Evolutionary conservation across 2,888 invertebrate genomes (phyloP).

Genomic region (Branchellion lobata): DNA sequence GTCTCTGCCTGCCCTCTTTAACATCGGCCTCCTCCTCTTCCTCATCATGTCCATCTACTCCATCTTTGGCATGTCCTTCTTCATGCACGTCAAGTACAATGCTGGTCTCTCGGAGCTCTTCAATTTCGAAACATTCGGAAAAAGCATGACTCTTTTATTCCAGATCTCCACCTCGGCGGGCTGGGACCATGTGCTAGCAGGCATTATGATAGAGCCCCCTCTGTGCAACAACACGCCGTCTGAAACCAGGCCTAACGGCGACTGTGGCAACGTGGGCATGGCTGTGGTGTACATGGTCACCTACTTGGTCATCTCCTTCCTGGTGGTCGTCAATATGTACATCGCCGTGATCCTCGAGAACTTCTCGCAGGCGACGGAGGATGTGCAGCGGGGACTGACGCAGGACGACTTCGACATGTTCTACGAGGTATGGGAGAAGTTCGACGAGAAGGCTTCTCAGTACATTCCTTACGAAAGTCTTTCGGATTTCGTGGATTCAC

Average conservation of each 20-base stretch:
- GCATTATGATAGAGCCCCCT: slow-evolving; percentile 77
- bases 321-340: slow-evolving; percentile 99
- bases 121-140: slow-evolving; percentile 97
- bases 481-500: slow-evolving; percentile 86
- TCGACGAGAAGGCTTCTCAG: slow-evolving; percentile 95
- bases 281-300: slow-evolving; percentile 91
- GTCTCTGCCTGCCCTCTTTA: slow-evolving; percentile 97
- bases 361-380: slow-evolving; percentile 96
- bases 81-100: slow-evolving; percentile 93
- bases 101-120: slow-evolving; percentile 91
- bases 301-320: slow-evolving; percentile 94
- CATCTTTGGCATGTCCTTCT: slow-evolving; percentile 99
- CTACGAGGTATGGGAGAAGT: slow-evolving; percentile 99
- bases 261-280: slow-evolving; percentile 89
- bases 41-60: slow-evolving; percentile 99
- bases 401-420: slow-evolving; percentile 99
- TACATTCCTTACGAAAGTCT: slow-evolving; percentile 91
- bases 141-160: slow-evolving; percentile 96
- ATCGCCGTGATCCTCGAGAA: slow-evolving; percentile 99
- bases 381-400: slow-evolving; percentile 78
- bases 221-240: slow-evolving; percentile 44
- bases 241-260: slow-evolving; percentile 57
- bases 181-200: slow-evolving; percentile 92
- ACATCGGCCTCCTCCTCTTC: slow-evolving; percentile 94
- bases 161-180: slow-evolving; percentile 73